Conservation (phyloP, 2,888 invertebrate genomes). For the Augochlorella aurata region DNA sequence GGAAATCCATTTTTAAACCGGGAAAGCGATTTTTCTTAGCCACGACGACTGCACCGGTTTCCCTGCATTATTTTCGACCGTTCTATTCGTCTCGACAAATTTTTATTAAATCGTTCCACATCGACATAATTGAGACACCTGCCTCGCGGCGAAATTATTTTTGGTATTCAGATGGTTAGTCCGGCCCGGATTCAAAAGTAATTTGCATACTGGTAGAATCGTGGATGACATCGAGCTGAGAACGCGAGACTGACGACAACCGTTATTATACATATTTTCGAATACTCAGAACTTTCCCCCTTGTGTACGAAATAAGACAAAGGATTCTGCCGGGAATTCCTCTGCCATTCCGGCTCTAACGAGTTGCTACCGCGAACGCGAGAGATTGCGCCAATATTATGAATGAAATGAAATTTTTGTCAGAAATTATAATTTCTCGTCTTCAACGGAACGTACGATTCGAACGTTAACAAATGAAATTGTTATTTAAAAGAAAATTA, state of each 20-base stretch:
- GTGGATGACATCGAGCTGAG: conserved; percentile 18
- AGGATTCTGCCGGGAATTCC: background rate
- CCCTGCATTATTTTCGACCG: conserved; percentile 5
- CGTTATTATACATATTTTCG: conserved; percentile 31
- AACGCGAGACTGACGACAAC: background rate
- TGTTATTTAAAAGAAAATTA: too few relatives aligned
- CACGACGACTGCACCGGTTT: background rate
- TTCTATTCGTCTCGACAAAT: conserved; percentile 16
- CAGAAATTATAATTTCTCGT: background rate
- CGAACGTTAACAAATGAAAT: too few relatives aligned
- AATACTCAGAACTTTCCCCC: background rate
- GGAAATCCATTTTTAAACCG: conserved; percentile 6
- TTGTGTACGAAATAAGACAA: conserved; percentile 8
- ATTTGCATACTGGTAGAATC: conserved; percentile 34
- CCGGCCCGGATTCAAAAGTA: conserved; percentile 11
- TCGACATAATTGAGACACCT: conserved; percentile 7
- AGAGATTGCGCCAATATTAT: background rate
- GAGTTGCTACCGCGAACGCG: background rate
- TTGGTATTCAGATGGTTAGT: conserved; percentile 12
- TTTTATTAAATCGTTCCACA: conserved; percentile 5
- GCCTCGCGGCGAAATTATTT: conserved; percentile 25
- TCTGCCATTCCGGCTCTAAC: background rate
- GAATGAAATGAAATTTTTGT: background rate
- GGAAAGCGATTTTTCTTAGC: background rate
- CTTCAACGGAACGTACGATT: background rate